Evolutionary conservation across 2,113 vertebrate species (phyloP), one percentile per base, ranked within the genome.

Genomic region (Oryzias javanicus): DNA sequence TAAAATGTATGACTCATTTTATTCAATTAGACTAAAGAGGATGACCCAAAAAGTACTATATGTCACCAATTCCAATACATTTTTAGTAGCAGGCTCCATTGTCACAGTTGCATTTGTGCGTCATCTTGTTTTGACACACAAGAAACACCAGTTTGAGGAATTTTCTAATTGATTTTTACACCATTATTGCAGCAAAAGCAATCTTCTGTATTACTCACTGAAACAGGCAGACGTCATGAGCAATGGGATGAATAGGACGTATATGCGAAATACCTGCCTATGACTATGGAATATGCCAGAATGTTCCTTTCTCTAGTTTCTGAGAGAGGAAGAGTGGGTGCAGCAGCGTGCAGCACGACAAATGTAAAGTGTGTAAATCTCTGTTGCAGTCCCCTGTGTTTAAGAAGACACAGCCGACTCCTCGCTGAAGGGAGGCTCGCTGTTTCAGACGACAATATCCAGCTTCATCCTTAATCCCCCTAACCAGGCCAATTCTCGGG

Each of bases 211-310:
- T 85, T 80, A 80, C 60, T 74, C 87, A 83, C 75, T 77, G 79
- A 73, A 75, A 77, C 64, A 83, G 77, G 82, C 78, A 83, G 68
- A 76, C 55, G 76, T 85, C 57, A 63, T 15, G 41, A 68, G 67
- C 65, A n/a, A 48, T 53, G 52, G 44, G 74, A 79, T 74, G 74
- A 86, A 82, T 82, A 75, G 70, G 76, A 72, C 72, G 84, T 67
- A 78, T 67, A 78, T 80, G 81, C 70, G 85, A 68, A 84, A 81
- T 52, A 50, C 73, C 49, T 41, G 49, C 47, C 66, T 47, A 84
- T 81, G 82, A 90, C 86, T 86, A 84, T 76, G 74, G 66, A 79
- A 86, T 86, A 79, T 87, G 74, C 46, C 8, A 20, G 81, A 84
- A 75, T 76, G 60, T 66, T 78, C 52, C 50, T 60, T 66, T 75